These are phyloP conservation scores for Anodontia alba DNA, from an alignment of 2,888 invertebrate species.

Conservation along the genomic window DNA sequence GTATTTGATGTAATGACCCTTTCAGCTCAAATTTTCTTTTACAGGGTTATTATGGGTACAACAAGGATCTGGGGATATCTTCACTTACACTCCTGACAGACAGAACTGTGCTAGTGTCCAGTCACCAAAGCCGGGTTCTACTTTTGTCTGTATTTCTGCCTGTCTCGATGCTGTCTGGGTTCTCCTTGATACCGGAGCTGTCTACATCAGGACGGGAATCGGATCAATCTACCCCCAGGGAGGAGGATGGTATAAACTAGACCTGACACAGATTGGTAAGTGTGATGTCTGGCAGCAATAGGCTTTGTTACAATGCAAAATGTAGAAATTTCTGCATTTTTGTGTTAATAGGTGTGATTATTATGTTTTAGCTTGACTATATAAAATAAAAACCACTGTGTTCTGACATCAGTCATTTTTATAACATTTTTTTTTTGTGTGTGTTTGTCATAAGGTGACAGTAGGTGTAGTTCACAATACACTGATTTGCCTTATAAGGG, in stretches of 20 bases:
- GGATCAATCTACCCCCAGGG: conserved; percentile 84
- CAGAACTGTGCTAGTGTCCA: conserved; percentile 65
- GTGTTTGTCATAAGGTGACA: too few relatives aligned
- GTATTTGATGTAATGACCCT: too few relatives aligned
- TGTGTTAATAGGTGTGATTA: not conserved
- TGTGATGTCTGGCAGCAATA: not conserved
- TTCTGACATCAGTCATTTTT: too few relatives aligned
- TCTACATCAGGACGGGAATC: conserved; percentile 85
- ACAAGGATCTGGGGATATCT: conserved; percentile 84
- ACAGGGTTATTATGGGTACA: conserved; percentile 85
- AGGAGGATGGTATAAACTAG: conserved; percentile 85
- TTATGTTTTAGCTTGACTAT: not conserved
- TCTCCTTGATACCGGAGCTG: conserved; percentile 84
- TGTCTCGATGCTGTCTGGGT: conserved; percentile 86
- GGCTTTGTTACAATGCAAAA: not conserved
- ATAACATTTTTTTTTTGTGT: too few relatives aligned
- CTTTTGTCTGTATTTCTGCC: conserved; percentile 81
- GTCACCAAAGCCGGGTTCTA: conserved; percentile 46
- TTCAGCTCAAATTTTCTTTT: too few relatives aligned
- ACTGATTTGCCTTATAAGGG: too few relatives aligned
- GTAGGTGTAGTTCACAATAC: too few relatives aligned
- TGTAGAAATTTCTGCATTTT: not conserved
- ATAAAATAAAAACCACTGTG: too few relatives aligned
- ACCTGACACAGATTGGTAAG: conserved; percentile 85
- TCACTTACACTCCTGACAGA: conserved; percentile 80